phyloP scores from a whole-genome alignment of 2,113 vertebrate genomes.

The Cavia porcellus region DNA sequence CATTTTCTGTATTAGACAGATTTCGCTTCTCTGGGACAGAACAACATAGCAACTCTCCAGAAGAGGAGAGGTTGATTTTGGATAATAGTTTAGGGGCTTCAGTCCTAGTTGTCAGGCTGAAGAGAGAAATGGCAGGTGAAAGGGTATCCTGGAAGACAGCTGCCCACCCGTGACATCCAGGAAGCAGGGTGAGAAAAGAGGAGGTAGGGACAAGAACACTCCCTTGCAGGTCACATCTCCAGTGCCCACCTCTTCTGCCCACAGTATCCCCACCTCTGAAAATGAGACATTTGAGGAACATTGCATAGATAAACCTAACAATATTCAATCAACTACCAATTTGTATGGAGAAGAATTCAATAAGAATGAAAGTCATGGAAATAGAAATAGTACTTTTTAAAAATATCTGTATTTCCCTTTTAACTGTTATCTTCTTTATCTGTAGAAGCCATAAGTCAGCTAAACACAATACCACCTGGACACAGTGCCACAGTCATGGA shows the following conservation, averaged over 20 bases:
- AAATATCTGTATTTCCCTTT: neutral
- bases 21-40: no score
- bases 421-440: neutral
- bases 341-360: neutral
- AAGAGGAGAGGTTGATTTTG: neutral
- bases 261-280: neutral
- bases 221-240: neutral
- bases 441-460: neutral
- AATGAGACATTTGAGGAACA: neutral
- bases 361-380: neutral
- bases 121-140: neutral
- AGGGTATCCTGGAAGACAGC: neutral
- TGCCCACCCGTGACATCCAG: neutral
- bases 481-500: neutral
- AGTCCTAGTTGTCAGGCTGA: neutral
- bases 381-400: neutral
- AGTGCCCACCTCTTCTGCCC: neutral
- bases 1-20: neutral
- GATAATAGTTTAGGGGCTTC: neutral
- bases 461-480: neutral
- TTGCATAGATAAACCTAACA: neutral
- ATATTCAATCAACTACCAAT: neutral
- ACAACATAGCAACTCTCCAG: neutral
- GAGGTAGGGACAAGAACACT: neutral
- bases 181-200: neutral